Base-by-base conservation (phyloP, 2,113 vertebrate species). In the Propithecus coquereli region DNA sequence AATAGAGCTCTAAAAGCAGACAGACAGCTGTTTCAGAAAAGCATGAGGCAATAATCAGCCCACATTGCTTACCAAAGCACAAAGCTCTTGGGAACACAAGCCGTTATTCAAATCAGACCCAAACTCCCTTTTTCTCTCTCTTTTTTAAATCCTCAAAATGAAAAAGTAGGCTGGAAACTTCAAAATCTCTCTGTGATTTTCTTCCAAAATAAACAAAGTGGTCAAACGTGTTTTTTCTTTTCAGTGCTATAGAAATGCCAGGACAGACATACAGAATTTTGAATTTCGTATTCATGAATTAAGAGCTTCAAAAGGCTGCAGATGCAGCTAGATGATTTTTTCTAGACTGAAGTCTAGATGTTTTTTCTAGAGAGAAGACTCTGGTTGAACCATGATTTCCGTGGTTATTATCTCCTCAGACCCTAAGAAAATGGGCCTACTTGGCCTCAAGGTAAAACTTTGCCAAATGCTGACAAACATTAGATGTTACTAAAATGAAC, bases 1-100 rank as follows among this genome's bases (percentile, higher is more conserved):
- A 94, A 97, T 96, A 97, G 97, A 96, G 94, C 90, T 98, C 94
- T 98, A 97, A 96, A 95, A 96, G 93, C 96, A 97, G 97, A 94
- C 87, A 97, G 88, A 96, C 97, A 93, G 93, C 92, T 97, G 97
- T 97, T 97, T 95, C 94, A 94, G 96, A 95, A 96, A 96, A 95
- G 66, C 97, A 97, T 34, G 92, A 79, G 68, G 94, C 97, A 98
- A 96, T 3, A 9, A 97, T 97, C 97, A 98, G 93, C 77, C 92
- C 90, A 79, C 92, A 77, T 45, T 98, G 94, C 95, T 98, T 97
- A 98, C 94, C 96, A 94, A 98, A 92, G 96, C 94, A 97, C 96
- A 97, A 96, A 80, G 71, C 97, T 96, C 96, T 90, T 52, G 91
- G 96, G 95, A 98, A 96, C 66, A 40, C 66, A 95, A 8, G 37